Evolutionary conservation across 2,797 vertebrate species (phyloP).

Genomic region (Arremon brunneinucha): DNA sequence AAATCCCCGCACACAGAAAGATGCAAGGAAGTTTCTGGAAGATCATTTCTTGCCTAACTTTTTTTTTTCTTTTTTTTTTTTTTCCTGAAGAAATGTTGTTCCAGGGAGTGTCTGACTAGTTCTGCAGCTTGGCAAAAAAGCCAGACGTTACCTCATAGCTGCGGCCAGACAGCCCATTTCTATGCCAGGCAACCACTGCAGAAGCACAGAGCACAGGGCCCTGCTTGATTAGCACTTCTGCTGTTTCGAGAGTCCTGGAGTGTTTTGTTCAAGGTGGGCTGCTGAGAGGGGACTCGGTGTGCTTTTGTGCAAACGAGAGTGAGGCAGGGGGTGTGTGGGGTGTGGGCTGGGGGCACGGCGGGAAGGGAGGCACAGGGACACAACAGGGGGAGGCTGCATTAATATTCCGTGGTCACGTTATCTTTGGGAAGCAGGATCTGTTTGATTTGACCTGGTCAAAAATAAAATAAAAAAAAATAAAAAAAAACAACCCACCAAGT

Average conservation of each 20-base stretch:
- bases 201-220: conserved; percentile 68
- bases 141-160: conserved; percentile 83
- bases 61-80: conserved; percentile 14
- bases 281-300: conserved; percentile 58
- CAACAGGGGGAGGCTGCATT: conserved; percentile 13
- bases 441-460: conserved; percentile 21
- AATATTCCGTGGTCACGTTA: conserved; percentile 6
- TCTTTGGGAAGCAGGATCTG: conserved; percentile 43
- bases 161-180: conserved; percentile 78
- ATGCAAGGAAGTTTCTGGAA: conserved; percentile 71
- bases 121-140: conserved; percentile 80
- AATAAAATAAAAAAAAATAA: neutral
- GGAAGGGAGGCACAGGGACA: neutral
- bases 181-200: conserved; percentile 76
- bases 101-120: conserved; percentile 79
- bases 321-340: neutral
- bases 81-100: conserved; percentile 68
- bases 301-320: conserved; percentile 57
- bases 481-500: neutral
- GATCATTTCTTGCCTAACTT: conserved; percentile 58
- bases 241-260: conserved; percentile 69
- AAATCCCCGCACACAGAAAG: neutral
- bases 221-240: conserved; percentile 72
- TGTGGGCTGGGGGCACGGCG: neutral
- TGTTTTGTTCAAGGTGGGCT: conserved; percentile 72